These are phyloP conservation scores for Synergus laeviventris DNA, from an alignment of 2,888 invertebrate genomes.

Conservation along the genomic window DNA sequence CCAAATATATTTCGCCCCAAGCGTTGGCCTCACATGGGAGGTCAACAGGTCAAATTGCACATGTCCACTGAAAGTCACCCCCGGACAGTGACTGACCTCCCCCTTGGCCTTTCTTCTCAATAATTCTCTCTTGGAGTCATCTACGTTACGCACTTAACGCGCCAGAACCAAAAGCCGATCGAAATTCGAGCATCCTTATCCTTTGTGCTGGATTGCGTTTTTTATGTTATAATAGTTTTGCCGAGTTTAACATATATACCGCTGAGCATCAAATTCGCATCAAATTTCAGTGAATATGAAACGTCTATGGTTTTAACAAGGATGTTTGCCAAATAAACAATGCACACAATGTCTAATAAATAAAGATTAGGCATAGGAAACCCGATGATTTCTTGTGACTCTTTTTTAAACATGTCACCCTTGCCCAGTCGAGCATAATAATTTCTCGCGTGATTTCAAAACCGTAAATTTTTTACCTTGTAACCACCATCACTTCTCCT, in stretches of 20 bases:
- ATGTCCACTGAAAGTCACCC: slow-evolving; percentile 73
- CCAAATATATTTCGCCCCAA: slow-evolving; percentile 73
- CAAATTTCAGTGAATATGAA: background rate
- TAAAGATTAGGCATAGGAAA: slow-evolving; percentile 5
- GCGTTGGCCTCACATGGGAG: slow-evolving; percentile 59
- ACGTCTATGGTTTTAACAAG: background rate
- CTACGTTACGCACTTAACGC: slow-evolving; percentile 37
- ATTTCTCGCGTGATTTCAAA: slow-evolving; percentile 76
- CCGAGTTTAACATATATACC: background rate
- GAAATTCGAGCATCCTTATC: background rate
- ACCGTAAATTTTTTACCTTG: slow-evolving; percentile 75
- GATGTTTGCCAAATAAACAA: background rate
- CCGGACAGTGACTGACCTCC: slow-evolving; percentile 46
- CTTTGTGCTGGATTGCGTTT: slow-evolving; percentile 26
- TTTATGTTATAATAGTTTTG: background rate
- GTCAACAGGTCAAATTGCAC: slow-evolving; percentile 76
- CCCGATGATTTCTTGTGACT: slow-evolving; percentile 1
- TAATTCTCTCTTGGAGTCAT: slow-evolving; percentile 40
- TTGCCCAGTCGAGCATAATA: slow-evolving; percentile 65
- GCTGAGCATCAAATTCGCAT: background rate
- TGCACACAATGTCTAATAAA: background rate
- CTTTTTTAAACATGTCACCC: slow-evolving; percentile 41
- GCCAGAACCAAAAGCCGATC: slow-evolving; percentile 19
- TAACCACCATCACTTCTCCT: slow-evolving; percentile 56
- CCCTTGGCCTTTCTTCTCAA: slow-evolving; percentile 47